A percentile compares a stretch with the other conserved stretches of the same genome.
phyloP scores from a whole-genome alignment of 2,113 vertebrate genomes.

The Diadophis punctatus region DNA sequence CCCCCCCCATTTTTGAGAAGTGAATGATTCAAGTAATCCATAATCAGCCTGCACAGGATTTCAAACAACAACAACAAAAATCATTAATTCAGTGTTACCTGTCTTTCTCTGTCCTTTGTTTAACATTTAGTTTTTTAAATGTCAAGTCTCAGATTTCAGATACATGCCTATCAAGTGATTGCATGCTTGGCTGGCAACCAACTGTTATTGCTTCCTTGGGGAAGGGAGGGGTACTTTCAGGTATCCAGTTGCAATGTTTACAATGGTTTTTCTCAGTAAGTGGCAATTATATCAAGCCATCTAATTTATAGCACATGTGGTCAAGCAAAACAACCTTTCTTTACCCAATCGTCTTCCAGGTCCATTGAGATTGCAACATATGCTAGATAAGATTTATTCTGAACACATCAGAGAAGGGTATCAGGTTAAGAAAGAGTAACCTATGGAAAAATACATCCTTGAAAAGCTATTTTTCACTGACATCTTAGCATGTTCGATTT shows the following conservation, averaged over 20 bases:
- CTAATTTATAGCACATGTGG: background rate
- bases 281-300: background rate
- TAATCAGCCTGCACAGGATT: conserved; percentile 8
- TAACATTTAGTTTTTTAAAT: background rate
- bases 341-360: background rate
- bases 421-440: background rate
- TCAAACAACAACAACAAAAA: background rate
- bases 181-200: background rate
- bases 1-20: background rate
- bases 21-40: conserved; percentile 4
- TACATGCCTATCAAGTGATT: background rate
- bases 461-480: background rate
- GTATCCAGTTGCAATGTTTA: background rate
- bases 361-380: background rate
- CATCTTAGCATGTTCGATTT: background rate
- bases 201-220: background rate
- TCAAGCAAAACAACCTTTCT: background rate
- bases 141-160: background rate
- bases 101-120: background rate
- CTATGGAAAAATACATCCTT: background rate
- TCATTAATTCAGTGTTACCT: background rate
- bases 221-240: background rate
- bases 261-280: background rate
- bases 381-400: background rate
- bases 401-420: background rate